Evolutionary conservation across 2,797 vertebrate genomes (phyloP).

Genomic region (Bovichtus variegatus): DNA sequence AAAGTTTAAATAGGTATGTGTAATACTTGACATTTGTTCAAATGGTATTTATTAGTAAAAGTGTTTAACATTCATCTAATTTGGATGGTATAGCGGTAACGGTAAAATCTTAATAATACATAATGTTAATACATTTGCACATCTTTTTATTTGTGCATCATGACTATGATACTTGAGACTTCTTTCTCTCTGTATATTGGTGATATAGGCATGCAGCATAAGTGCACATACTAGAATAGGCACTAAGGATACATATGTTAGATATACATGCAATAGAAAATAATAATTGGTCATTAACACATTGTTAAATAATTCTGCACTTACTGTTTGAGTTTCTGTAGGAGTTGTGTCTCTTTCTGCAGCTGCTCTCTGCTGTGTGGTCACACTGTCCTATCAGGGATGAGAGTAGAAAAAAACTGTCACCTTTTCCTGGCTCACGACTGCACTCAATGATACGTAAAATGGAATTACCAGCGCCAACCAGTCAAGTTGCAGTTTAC

Average conservation of each 20-base stretch:
- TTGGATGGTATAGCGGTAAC: background rate
- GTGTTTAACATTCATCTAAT: background rate
- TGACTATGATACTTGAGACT: background rate
- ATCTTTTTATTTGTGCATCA: background rate
- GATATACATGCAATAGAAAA: background rate
- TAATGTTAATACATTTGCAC: background rate
- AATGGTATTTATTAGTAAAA: background rate
- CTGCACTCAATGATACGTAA: slow-evolving; percentile 27
- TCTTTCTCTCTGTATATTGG: background rate
- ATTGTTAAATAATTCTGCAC: slow-evolving; percentile 31
- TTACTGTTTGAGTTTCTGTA: slow-evolving; percentile 56
- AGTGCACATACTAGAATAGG: background rate
- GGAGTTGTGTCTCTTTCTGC: slow-evolving; percentile 8
- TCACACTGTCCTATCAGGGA: slow-evolving; percentile 55
- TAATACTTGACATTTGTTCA: background rate
- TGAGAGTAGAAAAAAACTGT: slow-evolving; percentile 29
- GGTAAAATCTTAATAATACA: background rate
- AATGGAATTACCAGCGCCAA: no score
- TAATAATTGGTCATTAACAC: background rate
- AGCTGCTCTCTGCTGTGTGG: slow-evolving; percentile 28
- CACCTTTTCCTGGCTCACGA: slow-evolving; percentile 33
- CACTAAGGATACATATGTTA: background rate
- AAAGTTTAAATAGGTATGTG: background rate
- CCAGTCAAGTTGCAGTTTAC: no score
- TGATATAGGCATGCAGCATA: background rate